These are phyloP conservation scores for Calosoma granatense DNA, from an alignment of 1,140 invertebrate genomes.

Conservation along the genomic window DNA sequence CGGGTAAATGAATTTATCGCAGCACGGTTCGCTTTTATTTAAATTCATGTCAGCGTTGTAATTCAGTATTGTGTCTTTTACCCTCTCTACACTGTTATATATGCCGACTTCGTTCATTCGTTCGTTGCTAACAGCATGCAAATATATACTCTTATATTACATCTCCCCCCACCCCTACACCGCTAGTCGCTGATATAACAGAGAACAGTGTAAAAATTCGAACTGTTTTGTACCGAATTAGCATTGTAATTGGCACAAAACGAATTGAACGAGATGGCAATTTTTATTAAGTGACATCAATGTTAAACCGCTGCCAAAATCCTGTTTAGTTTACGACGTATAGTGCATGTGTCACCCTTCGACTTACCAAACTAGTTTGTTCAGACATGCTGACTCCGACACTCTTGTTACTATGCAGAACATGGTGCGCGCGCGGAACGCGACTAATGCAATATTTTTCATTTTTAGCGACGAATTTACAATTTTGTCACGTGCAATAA, in stretches of 20 bases:
- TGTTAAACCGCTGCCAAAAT: neutral
- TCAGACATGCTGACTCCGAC: neutral
- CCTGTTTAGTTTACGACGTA: neutral
- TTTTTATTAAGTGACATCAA: neutral
- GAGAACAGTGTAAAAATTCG: neutral
- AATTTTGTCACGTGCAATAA: neutral
- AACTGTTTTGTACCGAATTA: neutral
- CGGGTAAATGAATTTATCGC: too few species aligned
- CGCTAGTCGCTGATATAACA: neutral
- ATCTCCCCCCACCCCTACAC: neutral
- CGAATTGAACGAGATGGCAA: neutral
- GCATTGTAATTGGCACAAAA: constrained; percentile 1
- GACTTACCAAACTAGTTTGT: neutral
- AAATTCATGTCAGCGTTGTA: too few species aligned
- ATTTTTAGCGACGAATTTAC: neutral
- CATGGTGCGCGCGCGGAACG: too few species aligned
- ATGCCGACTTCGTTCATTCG: too few species aligned
- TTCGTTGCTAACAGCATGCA: neutral
- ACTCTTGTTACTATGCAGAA: neutral
- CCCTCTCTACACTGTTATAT: too few species aligned
- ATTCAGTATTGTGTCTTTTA: too few species aligned
- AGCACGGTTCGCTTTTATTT: too few species aligned
- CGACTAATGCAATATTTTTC: neutral
- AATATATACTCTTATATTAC: neutral
- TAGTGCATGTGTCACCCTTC: neutral